Base-by-base conservation (phyloP, 2,888 invertebrate genomes). In the Erebia epiphron region DNA sequence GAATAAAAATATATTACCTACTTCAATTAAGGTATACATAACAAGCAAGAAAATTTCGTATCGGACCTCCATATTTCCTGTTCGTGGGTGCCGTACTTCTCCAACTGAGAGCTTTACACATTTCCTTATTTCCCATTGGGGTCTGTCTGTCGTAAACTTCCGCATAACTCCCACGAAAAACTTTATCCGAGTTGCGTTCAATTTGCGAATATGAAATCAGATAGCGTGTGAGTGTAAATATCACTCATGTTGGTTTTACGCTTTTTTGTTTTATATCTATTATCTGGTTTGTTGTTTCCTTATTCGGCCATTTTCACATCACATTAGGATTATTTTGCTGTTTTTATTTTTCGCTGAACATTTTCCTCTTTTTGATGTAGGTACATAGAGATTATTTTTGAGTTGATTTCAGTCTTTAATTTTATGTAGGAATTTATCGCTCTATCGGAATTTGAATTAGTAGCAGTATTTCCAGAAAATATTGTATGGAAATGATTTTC, bases 111-210 rank as follows among this genome's bases (percentile, higher is more conserved):
- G 76, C 77, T 77, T 78, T 76, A 83, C 83, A 84, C 85, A 87
- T 86, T 86, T 89, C 83, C 87, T 86, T 86, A 90, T 90, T 86
- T 87, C 87, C 88, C 87, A 79, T 79, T 82, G 84, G 84, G 83
- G 82, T 79, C 77, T 77, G 74, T 78, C 80, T 82, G 83, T 86
- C 86, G 86, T 86, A 89, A 89, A 70, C 62, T 66, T 66, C 82
- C 78, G 74, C 79, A 77, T 70, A 89, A 87, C 86, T 86, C 83
- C 81, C 83, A 82, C 83, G 88, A 89, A 90, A 90, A 91, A 90
- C 88, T 90, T 91, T 90, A 89, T 89, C 89, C 89, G 88, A 89
- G 88, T 89, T 88, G 88, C 89, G 86, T 89, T 87, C 81, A 82
- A 83, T 87, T 86, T 85, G 85, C 87, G 90, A 90, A 90, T 90